Base-by-base conservation (phyloP, 1,140 invertebrate species). In the Zaprionus ornatus region DNA sequence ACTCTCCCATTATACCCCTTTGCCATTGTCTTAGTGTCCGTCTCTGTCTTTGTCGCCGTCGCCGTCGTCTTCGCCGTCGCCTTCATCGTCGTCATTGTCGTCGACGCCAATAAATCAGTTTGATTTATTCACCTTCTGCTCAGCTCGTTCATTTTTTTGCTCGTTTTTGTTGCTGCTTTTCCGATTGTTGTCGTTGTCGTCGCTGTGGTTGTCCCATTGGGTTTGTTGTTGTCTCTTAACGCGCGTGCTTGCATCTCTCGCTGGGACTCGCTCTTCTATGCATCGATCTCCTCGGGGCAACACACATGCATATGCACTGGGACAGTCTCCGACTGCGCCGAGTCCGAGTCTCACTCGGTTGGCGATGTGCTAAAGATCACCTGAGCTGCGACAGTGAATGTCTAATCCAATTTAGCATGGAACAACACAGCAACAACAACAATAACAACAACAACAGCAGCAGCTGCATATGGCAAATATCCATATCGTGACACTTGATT, bases 401-500 rank as follows among this genome's bases (percentile, higher is more conserved):
- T 75, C 82, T 80, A 80, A 77, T 80, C 77, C 80, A 74, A 77
- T 87, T 83, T 71, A 60, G 70, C 48, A 68, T 62, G 64, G 68
- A 52, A 66, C 78, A 37, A 37, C 42, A 48, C 48, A 56, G 12
- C 59, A 27, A 54, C 72, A 61, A 56, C 48, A 13, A 48, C 61
- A 37, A 29, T 21, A 68, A 23, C 13, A 29, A 17, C 15, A 37
- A n/a, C 13, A 42, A 7, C 40, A 45, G n/a, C 40, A 17, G n/a
- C 40, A 45, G n/a, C 48, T 69, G 50, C 70, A 85, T 81, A 60
- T 77, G 74, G 81, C 70, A 71, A 85, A 81, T 81, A 86, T 72
- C 54, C 63, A 76, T 83, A 83, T 88, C 84, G 84, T 88, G 84
- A 88, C 84, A 88, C 83, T 88, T 88, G 84, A 88, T 88, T 88